Base-by-base conservation (phyloP, 2,113 vertebrate genomes). In the Acanthochromis polyacanthus region DNA sequence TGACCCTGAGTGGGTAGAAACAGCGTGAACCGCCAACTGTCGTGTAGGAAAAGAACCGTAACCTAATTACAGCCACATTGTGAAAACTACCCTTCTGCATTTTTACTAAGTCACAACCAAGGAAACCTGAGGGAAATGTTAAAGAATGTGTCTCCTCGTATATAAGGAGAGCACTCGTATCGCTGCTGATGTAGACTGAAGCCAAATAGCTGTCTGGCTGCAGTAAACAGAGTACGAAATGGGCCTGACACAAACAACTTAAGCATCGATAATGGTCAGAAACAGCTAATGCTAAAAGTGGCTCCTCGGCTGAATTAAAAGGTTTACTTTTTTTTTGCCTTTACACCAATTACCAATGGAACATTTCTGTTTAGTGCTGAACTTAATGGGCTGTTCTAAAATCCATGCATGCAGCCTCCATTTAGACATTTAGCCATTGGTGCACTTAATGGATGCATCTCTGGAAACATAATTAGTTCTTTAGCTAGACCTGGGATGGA, bases 41-140 rank as follows among this genome's bases (percentile, higher is more conserved):
- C 3, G 84, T 88, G 64, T 87, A 93, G 36, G 86, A 88, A 64
- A 86, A 95, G 86, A 94, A 92, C 59, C 89, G 77, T 64, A 94
- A 73, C 43, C 91, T 81, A 45, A 94, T 74, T 36, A 90, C 71
- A 50, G 89, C 88, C 28, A 90, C 52, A 17, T 84, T 84, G 38
- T 75, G 63, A 75, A 19, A 52, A 25, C 55, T 16, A 55, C 55
- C 64, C 53, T 63, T 90, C 71, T 91, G 87, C 88, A 91, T 93
- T 75, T 71, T 77, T 57, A 4, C 9, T 1, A n/a, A 61, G 23
- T 50, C 59, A 48, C 16, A 53, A 55, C 17, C 64, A 71, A 57
- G 36, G 53, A 69, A 48, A 61, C 28, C 69, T 20, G n/a, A 59
- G 53, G 60, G 32, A 60, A 15, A 30, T 14, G 17, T 48, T 23